phyloP scores from a whole-genome alignment of 2,888 invertebrate species.

The Vanessa cardui region DNA sequence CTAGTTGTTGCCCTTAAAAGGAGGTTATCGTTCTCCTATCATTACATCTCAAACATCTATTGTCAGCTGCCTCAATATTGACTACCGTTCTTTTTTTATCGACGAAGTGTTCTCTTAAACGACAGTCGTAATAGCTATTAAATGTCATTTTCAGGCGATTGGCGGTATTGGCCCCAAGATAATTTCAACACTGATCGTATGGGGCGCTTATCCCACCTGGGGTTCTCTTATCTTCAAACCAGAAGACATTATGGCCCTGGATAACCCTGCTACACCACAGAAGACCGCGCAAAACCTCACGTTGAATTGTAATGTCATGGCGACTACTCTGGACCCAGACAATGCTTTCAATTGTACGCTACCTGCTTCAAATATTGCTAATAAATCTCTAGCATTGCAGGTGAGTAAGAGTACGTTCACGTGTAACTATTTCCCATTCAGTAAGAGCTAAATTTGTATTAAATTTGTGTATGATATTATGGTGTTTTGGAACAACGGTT shows the following conservation, averaged over 20 bases:
- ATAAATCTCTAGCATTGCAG: slow-evolving; percentile 41
- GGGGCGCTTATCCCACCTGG: slow-evolving; percentile 89
- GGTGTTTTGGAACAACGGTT: background rate
- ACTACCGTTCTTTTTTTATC: too few species aligned
- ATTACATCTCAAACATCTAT: too few species aligned
- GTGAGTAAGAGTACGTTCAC: slow-evolving; percentile 50
- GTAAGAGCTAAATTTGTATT: slow-evolving; percentile 25
- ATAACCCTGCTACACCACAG: slow-evolving; percentile 20
- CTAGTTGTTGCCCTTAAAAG: too few species aligned
- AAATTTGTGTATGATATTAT: background rate
- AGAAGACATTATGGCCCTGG: slow-evolving; percentile 40
- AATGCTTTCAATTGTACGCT: slow-evolving; percentile 54
- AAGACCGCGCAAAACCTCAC: slow-evolving; percentile 41
- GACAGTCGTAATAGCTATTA: too few species aligned
- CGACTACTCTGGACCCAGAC: slow-evolving; percentile 39
- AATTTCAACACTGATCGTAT: slow-evolving; percentile 87
- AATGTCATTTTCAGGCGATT: slow-evolving; percentile 77
- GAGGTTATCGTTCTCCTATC: too few species aligned
- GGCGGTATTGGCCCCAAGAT: slow-evolving; percentile 91
- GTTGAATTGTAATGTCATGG: slow-evolving; percentile 49
- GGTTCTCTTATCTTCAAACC: slow-evolving; percentile 85
- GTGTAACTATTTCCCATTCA: slow-evolving; percentile 55
- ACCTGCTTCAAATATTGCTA: slow-evolving; percentile 33
- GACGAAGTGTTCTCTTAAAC: too few species aligned
- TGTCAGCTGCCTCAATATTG: too few species aligned